Conservation (phyloP, 1,140 invertebrate species). For the Piezodorus guildinii region DNA sequence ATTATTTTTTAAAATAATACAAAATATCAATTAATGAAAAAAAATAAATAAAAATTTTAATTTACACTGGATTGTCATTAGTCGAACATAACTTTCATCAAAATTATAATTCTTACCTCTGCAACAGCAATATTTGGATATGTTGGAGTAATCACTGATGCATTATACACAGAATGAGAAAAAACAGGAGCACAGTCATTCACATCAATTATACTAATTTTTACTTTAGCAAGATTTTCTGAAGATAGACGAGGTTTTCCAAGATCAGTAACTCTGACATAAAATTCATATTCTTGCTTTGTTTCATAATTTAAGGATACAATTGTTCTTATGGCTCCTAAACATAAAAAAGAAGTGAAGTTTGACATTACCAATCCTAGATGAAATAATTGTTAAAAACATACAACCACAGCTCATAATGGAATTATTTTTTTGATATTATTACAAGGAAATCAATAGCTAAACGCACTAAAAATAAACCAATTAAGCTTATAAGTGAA, state of each 20-base stretch:
- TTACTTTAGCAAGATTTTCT: slow-evolving; percentile 54
- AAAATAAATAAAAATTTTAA: too few species aligned
- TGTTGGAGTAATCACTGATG: slow-evolving; percentile 68
- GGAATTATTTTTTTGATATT: too few species aligned
- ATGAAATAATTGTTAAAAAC: neutral
- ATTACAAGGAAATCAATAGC: too few species aligned
- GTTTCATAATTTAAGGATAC: slow-evolving; percentile 72
- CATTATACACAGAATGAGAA: slow-evolving; percentile 53
- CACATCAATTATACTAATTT: slow-evolving; percentile 67
- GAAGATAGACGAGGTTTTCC: slow-evolving; percentile 71
- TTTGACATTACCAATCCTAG: neutral
- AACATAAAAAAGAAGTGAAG: slow-evolving; percentile 18
- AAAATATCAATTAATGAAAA: neutral
- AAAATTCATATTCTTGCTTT: slow-evolving; percentile 55
- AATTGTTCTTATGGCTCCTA: slow-evolving; percentile 65
- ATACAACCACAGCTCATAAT: too few species aligned
- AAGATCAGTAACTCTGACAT: slow-evolving; percentile 73
- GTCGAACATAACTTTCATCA: slow-evolving; percentile 30
- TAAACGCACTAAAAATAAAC: too few species aligned
- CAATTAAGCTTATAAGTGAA: too few species aligned
- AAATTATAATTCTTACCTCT: slow-evolving; percentile 32
- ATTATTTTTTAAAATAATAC: neutral
- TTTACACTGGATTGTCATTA: too few species aligned
- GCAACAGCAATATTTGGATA: slow-evolving; percentile 58
- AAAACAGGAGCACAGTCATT: slow-evolving; percentile 80